These are phyloP conservation scores for Acromyrmex charruanus DNA, from an alignment of 1,140 invertebrate genomes.

Conservation along the genomic window DNA sequence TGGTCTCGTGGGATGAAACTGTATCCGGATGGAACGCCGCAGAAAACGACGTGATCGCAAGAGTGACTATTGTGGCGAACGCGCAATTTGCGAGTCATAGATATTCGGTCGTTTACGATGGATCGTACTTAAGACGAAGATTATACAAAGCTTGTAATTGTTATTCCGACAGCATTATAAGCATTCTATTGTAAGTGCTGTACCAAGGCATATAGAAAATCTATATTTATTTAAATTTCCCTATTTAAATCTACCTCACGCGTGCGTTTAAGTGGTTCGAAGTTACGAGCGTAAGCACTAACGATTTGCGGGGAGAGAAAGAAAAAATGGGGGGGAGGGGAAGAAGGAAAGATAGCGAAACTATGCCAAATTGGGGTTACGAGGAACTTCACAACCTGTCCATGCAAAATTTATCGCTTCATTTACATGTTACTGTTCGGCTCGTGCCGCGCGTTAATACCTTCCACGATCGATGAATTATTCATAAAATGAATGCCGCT, in stretches of 20 bases:
- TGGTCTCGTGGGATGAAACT: constrained; percentile 70
- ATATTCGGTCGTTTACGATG: background rate
- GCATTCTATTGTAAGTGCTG: background rate
- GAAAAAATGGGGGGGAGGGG: no score
- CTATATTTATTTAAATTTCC: constrained; percentile 53
- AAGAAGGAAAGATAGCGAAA: constrained; percentile 62
- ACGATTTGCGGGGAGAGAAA: background rate
- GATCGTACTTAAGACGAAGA: background rate
- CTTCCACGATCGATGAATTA: constrained; percentile 77
- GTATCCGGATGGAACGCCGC: constrained; percentile 48
- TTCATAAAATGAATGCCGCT: constrained; percentile 74
- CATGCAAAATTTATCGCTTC: constrained; percentile 78
- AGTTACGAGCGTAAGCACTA: constrained; percentile 52
- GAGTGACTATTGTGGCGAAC: constrained; percentile 6
- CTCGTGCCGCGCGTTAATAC: constrained; percentile 76
- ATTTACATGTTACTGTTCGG: constrained; percentile 78
- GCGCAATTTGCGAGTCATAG: constrained; percentile 21
- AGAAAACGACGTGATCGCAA: constrained; percentile 51
- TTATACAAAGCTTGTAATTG: background rate
- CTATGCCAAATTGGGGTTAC: constrained; percentile 75
- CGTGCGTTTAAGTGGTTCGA: constrained; percentile 33
- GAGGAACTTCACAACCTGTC: constrained; percentile 70
- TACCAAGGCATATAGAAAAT: background rate
- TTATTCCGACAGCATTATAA: background rate
- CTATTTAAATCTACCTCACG: constrained; percentile 45